Percentiles rank a stretch among this genome's conserved stretches.
These are phyloP conservation scores for Elymnias hypermnestra DNA, from an alignment of 1,140 invertebrate genomes.

Conservation along the genomic window DNA sequence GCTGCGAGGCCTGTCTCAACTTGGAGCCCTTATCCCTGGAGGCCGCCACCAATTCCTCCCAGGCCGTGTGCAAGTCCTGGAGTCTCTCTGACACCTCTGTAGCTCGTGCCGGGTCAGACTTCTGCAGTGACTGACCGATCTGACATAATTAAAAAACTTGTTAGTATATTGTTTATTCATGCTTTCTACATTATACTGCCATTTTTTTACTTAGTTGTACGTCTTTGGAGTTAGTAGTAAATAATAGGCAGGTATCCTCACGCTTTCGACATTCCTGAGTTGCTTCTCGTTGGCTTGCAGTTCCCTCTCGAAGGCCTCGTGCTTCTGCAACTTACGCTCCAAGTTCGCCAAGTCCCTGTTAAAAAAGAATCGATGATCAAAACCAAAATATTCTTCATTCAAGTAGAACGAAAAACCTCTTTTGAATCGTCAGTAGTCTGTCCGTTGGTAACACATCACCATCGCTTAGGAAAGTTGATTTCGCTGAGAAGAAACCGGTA, in stretches of 20 bases:
- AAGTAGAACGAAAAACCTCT: slow-evolving; percentile 1
- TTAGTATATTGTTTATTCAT: too few relatives aligned
- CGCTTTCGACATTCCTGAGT: slow-evolving; percentile 88
- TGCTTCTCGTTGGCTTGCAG: slow-evolving; percentile 94
- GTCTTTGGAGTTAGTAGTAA: too few relatives aligned
- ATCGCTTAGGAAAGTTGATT: too few relatives aligned
- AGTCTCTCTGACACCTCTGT: slow-evolving; percentile 39
- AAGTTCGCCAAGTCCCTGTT: slow-evolving; percentile 92
- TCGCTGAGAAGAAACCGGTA: too few relatives aligned
- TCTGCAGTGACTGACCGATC: slow-evolving; percentile 64
- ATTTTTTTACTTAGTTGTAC: too few relatives aligned
- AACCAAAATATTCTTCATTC: too few relatives aligned
- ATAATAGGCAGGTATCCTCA: too few relatives aligned
- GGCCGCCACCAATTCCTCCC: slow-evolving; percentile 53
- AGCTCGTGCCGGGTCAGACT: slow-evolving; percentile 53
- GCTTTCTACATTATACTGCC: too few relatives aligned
- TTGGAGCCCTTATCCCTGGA: slow-evolving; percentile 91
- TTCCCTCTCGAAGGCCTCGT: slow-evolving; percentile 98
- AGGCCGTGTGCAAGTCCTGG: slow-evolving; percentile 35
- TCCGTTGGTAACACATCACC: too few relatives aligned
- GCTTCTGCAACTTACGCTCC: slow-evolving; percentile 96
- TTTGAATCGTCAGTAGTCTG: too few relatives aligned
- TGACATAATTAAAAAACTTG: too few relatives aligned
- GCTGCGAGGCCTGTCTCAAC: slow-evolving; percentile 85
- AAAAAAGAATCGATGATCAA: too few relatives aligned